These are phyloP conservation scores for Pogona vitticeps DNA, from an alignment of 2,113 vertebrate species.

Conservation along the genomic window DNA sequence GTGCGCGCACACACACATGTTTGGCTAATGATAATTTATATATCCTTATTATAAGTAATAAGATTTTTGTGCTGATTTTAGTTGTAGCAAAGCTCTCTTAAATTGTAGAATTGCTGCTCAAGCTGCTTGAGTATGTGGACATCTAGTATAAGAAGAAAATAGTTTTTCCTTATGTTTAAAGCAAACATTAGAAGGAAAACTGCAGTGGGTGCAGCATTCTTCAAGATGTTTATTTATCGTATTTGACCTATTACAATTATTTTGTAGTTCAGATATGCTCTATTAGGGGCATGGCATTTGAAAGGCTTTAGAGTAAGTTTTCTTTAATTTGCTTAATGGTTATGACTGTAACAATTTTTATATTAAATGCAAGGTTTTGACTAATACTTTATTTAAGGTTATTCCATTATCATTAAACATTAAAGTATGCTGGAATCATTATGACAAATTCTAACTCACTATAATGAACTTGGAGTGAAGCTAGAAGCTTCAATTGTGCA, in stretches of 20 bases:
- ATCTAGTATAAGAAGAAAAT: slow-evolving; percentile 19
- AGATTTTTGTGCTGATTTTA: slow-evolving; percentile 57
- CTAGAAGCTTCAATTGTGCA: too few species aligned
- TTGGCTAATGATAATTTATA: neutral
- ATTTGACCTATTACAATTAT: neutral
- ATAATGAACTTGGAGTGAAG: too few species aligned
- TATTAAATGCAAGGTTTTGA: neutral
- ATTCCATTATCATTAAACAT: neutral
- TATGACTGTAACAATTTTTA: neutral
- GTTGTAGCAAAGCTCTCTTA: slow-evolving; percentile 48
- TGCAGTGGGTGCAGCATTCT: neutral
- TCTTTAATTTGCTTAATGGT: neutral
- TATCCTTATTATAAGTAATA: slow-evolving; percentile 61
- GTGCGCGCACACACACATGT: too few species aligned
- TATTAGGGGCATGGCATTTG: fast-evolving
- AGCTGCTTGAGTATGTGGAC: slow-evolving; percentile 32
- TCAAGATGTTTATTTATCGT: neutral
- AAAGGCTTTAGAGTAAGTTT: neutral
- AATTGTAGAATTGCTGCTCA: slow-evolving; percentile 39
- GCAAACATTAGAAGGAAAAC: slow-evolving; percentile 29
- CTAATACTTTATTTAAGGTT: neutral
- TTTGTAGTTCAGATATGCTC: neutral
- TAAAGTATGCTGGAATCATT: neutral
- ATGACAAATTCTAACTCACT: too few species aligned
- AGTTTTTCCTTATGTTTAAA: slow-evolving; percentile 34